These are phyloP conservation scores for Oscheius sp. DNA, from an alignment of 2,888 invertebrate genomes.

Conservation along the genomic window DNA sequence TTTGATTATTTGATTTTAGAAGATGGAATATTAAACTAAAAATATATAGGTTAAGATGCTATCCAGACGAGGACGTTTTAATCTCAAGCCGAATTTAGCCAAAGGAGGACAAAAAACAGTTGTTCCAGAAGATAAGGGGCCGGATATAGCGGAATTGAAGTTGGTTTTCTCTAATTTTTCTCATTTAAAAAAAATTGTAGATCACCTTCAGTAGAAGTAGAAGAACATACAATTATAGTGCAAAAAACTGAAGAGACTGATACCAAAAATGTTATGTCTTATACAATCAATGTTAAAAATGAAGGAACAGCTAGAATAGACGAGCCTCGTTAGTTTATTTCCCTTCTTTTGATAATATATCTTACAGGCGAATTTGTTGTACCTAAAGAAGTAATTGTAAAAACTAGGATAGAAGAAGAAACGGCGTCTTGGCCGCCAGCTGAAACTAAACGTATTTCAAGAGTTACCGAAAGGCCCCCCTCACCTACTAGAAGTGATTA, in stretches of 20 bases:
- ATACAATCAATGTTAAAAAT: background rate
- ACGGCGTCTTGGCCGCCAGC: background rate
- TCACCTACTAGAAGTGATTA: background rate
- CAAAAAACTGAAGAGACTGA: too few relatives aligned
- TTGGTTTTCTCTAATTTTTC: background rate
- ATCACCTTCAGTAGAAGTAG: too few relatives aligned
- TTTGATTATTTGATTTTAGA: too few relatives aligned
- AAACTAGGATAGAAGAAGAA: background rate
- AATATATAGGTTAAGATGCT: slow-evolving; percentile 16
- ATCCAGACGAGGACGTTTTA: slow-evolving; percentile 21
- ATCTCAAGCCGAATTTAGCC: slow-evolving; percentile 25
- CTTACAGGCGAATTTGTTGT: too few relatives aligned
- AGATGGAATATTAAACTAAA: too few relatives aligned
- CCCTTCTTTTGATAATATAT: too few relatives aligned
- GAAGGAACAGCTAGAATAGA: too few relatives aligned
- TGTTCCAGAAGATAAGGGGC: background rate
- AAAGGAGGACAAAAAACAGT: slow-evolving; percentile 8
- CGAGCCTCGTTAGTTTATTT: too few relatives aligned
- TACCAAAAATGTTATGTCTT: background rate
- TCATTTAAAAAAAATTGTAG: background rate
- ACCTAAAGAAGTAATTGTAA: background rate
- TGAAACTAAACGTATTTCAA: background rate
- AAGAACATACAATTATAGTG: too few relatives aligned
- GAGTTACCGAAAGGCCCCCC: too few relatives aligned
- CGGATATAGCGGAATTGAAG: background rate